A percentile compares a stretch with the other conserved stretches of the same genome.
phyloP scores from a whole-genome alignment of 2,797 vertebrate species.

The Numenius phaeopus region DNA sequence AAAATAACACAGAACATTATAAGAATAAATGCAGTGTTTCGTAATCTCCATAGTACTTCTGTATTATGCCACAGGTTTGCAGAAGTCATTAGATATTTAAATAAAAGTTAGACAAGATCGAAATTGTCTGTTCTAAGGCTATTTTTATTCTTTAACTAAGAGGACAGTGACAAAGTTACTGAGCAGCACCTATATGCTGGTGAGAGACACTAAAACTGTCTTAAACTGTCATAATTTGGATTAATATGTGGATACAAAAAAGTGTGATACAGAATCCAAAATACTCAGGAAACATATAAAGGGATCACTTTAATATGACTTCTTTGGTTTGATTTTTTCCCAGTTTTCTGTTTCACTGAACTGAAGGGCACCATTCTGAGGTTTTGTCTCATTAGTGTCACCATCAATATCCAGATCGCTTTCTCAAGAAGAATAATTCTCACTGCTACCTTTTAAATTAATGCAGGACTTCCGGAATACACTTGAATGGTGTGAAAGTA shows the following conservation, averaged over 20 bases:
- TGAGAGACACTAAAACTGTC: background rate
- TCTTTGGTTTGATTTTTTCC: background rate
- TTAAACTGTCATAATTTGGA: background rate
- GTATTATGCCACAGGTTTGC: background rate
- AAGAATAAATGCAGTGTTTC: background rate
- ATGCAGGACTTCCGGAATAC: background rate
- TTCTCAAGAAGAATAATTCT: conserved; percentile 16
- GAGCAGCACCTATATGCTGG: background rate
- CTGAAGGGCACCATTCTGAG: background rate
- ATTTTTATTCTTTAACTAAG: background rate
- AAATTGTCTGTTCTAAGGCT: background rate
- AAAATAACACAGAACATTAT: background rate
- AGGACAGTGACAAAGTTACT: background rate
- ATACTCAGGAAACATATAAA: background rate
- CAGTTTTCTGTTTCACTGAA: background rate
- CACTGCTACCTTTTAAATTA: background rate
- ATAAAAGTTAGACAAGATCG: background rate
- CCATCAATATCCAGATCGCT: background rate
- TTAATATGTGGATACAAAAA: background rate
- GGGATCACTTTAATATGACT: background rate
- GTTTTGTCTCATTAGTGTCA: conserved; percentile 1
- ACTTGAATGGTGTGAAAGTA: background rate
- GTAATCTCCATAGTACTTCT: background rate
- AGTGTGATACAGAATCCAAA: background rate
- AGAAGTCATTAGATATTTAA: background rate